Base-by-base conservation (phyloP, 2,888 invertebrate genomes). In the Agrochola circellaris region DNA sequence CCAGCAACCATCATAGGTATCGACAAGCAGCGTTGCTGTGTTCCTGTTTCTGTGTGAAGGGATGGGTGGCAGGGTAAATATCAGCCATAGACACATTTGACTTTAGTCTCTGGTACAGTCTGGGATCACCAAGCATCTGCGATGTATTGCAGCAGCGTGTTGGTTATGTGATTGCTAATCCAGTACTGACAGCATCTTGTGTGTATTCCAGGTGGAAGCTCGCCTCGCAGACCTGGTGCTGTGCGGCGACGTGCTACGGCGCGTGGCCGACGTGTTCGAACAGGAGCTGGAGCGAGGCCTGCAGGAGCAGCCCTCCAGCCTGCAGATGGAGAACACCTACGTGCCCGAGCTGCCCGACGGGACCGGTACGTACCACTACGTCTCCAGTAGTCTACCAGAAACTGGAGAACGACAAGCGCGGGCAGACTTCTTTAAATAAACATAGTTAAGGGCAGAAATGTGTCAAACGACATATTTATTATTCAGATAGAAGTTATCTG, bases 251-350 rank as follows among this genome's bases (percentile, higher is more conserved):
- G 91, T 92, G 79, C 95, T 97, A 81, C 92, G 94, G 76, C 95
- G 95, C 78, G 97, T 98, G 74, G 96, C 94, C 65, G 95, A 96
- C 26, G 97, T 97, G 64, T 98, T 98, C 91, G 93, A 95, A 81
- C 93, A 95, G 8, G 98, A 98, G 95, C 96, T 98, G 94, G 97
- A 97, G 87, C 93, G 96, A 30, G 98, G 98, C 0, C 97, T 98
- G 65, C 95, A 96, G 51, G 96, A 97, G 90, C 93, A 97, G 87
- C 97, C 97, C 15, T 98, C 98, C 71, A 98, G 97, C 48, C 93
- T 98, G 82, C 98, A 98, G 93, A 98, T 98, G 98, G 98, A 98
- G 91, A 98, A 98, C 93, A 98, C 98, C 0, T 98, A 98, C 89
- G 97, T 98, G 68, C 98, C 98, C 0, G 98, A 98, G 91, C 94